phyloP scores from a whole-genome alignment of 2,888 invertebrate species.

The Phrixothrix hirtus region DNA sequence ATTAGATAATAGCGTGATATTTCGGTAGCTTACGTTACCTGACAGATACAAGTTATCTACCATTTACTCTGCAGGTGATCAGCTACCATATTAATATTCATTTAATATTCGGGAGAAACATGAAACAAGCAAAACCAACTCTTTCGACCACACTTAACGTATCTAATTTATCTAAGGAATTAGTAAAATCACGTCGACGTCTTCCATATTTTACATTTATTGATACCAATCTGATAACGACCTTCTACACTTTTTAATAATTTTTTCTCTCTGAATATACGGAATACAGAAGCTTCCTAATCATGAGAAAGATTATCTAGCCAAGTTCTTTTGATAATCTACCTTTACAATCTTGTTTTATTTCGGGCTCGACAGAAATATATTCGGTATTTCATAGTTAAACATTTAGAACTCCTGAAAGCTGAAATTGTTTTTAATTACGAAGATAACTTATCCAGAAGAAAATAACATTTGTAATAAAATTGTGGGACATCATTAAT shows the following conservation, averaged over 20 bases:
- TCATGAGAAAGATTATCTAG: slow-evolving; percentile 15
- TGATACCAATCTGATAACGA: not conserved
- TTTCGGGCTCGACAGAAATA: slow-evolving; percentile 11
- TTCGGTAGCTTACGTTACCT: slow-evolving; percentile 35
- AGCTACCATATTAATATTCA: slow-evolving; percentile 38
- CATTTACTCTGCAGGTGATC: slow-evolving; percentile 38
- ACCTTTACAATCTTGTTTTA: slow-evolving; percentile 22
- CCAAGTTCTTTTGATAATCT: slow-evolving; percentile 26
- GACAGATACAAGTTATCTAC: slow-evolving; percentile 39
- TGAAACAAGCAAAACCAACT: slow-evolving; percentile 2
- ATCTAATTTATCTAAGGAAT: slow-evolving; percentile 16
- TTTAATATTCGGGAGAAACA: slow-evolving; percentile 13
- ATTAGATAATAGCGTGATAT: slow-evolving; percentile 14
- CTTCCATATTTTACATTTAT: slow-evolving; percentile 13
- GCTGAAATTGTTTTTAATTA: too few species aligned
- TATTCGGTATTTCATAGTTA: too few species aligned
- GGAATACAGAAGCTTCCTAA: slow-evolving; percentile 33
- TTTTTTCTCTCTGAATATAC: not conserved
- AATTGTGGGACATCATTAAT: too few species aligned
- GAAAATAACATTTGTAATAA: too few species aligned
- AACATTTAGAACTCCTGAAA: too few species aligned
- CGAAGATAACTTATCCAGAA: too few species aligned
- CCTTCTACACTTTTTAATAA: not conserved
- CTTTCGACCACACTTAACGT: slow-evolving; percentile 7
- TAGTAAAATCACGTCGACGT: slow-evolving; percentile 20